phyloP scores from a whole-genome alignment of 2,888 invertebrate species.

The Acrobeloides nanus region DNA sequence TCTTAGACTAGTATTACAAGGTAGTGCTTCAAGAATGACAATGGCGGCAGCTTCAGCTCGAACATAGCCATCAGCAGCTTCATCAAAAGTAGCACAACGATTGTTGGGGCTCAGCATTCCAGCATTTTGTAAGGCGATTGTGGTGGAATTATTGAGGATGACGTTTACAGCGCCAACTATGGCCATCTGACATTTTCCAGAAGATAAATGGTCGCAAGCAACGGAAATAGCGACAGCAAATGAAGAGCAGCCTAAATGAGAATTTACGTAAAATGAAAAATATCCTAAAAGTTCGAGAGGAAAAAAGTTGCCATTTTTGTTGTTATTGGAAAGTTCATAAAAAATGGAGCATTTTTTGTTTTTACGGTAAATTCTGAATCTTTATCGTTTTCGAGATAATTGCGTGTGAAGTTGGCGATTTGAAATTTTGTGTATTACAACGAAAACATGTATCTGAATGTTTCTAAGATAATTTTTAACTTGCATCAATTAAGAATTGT shows the following conservation, averaged over 20 bases:
- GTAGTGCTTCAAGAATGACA: slow-evolving; percentile 30
- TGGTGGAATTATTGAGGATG: slow-evolving; percentile 43
- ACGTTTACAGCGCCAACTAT: slow-evolving; percentile 50
- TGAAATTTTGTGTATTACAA: no score
- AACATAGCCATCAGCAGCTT: slow-evolving; percentile 52
- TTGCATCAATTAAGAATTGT: no score
- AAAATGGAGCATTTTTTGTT: no score
- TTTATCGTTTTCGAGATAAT: no score
- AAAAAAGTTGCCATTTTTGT: no score
- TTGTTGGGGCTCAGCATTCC: slow-evolving; percentile 38
- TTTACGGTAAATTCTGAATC: no score
- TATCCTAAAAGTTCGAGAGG: no score
- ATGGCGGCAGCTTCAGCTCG: slow-evolving; percentile 52
- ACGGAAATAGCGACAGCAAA: slow-evolving; percentile 64
- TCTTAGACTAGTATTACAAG: slow-evolving; percentile 19
- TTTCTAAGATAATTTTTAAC: no score
- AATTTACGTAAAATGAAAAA: no score
- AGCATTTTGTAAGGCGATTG: slow-evolving; percentile 40
- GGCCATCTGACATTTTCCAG: slow-evolving; percentile 69
- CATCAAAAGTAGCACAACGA: slow-evolving; percentile 50
- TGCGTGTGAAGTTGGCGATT: no score
- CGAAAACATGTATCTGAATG: no score
- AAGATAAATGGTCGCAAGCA: slow-evolving; percentile 63
- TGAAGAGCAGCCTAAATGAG: slow-evolving; percentile 93
- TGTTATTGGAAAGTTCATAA: no score